Evolutionary conservation across 2,113 vertebrate species (phyloP).

Genomic region (Tragelaphus imberbis): DNA sequence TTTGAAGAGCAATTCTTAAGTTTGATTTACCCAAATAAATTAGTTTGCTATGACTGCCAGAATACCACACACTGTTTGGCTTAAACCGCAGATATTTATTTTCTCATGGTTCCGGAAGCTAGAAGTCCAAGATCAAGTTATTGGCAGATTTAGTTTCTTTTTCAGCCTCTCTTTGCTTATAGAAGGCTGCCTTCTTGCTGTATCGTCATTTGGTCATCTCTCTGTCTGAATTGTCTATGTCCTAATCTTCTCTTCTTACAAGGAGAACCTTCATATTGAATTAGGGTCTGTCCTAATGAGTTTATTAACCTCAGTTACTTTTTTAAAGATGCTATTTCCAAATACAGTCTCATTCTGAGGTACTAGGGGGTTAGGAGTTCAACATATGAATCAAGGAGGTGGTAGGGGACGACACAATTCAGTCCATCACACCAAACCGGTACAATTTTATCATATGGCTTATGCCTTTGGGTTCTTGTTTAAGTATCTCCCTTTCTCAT

Average conservation of each 20-base stretch:
- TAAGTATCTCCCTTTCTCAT: background rate
- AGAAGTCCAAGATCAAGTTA: background rate
- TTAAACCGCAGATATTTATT: background rate
- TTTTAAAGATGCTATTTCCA: background rate
- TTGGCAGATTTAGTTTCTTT: background rate
- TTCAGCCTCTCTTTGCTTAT: background rate
- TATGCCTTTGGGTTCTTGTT: background rate
- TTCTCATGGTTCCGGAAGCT: background rate
- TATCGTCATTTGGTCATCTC: background rate
- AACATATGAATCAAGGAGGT: background rate
- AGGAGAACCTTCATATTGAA: background rate
- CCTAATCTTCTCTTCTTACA: background rate
- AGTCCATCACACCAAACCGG: background rate
- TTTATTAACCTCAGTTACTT: background rate
- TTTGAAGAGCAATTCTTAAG: background rate
- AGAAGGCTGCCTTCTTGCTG: background rate
- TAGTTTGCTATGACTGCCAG: background rate
- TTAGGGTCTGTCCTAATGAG: background rate
- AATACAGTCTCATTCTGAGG: background rate
- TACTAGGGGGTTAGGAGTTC: background rate
- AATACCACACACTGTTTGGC: background rate
- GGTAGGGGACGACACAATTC: background rate
- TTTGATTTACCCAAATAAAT: background rate
- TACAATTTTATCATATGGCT: background rate
- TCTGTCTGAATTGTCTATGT: background rate